Base-by-base conservation (phyloP, 2,888 invertebrate species). In the Iphiclides podalirius region DNA sequence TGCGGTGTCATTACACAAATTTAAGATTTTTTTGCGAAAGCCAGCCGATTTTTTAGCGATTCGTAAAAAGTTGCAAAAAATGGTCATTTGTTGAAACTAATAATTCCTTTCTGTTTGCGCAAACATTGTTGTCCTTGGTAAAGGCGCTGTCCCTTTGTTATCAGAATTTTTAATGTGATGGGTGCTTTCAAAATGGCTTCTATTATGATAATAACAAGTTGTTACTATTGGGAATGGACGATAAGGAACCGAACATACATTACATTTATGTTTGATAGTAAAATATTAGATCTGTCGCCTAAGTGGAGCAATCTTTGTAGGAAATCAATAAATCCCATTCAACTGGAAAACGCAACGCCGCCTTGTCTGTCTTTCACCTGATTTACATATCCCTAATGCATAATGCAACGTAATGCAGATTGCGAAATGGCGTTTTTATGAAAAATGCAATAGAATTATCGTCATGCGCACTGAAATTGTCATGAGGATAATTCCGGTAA, bases 11-110 rank as follows among this genome's bases (percentile, higher is more conserved):
- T 61, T 55, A 57, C 54, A 61, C 39, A 60, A 54, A 53, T 37
- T 41, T 51, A 57, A n/a, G 12, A 60, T 59, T 75, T 80, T 82
- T 80, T 79, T 72, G 76, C 75, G 59, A 67, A 69, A 58, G 28
- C 59, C 57, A 61, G 60, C 43, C 47, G n/a, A 63, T 67, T 72
- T 76, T 79, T 77, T 74, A 71, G 68, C 60, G 58, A 65, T 68
- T 62, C 52, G 36, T 59, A 59, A 64, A 65, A 60, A 38, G 43
- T 67, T 79, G 82, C 82, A 82, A 84, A 82, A 50, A 80, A 58
- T 64, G 33, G 46, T 50, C 62, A 57, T 67, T 76, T 75, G 72
- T 77, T 72, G 66, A 53, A 57, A 59, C 40, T 53, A 56, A 57
- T 52, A 58, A 52, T 55, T 48, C 59, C 63, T 68, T 70, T 64